Base-by-base conservation (phyloP, 2,888 invertebrate genomes). In the Hyposoter dolosus region DNA sequence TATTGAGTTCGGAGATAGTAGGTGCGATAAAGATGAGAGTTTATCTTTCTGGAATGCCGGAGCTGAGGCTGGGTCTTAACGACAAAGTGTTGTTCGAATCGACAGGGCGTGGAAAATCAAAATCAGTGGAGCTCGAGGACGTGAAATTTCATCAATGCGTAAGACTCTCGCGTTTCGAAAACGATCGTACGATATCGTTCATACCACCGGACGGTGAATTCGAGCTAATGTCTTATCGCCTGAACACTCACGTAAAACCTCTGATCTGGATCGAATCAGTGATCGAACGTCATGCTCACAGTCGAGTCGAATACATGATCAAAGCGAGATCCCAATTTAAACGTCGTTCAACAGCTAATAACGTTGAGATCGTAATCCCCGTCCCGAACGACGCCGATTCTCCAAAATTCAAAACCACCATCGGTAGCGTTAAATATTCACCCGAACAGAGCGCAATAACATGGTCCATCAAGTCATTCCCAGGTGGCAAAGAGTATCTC, bases 101-200 rank as follows among this genome's bases (percentile, higher is more conserved):
- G 90, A 99, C 99, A 0, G 99, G 99, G 3, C 96, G 99, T 88
- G 99, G 99, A 0, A 99, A 99, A 94, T 99, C 98, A 23, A 99
- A 99, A 94, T 99, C 99, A 28, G 99, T 99, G 0, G 99, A 99
- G 94, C 94, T 99, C 86, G 99, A 99, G 94, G 99, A 99, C 95
- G 99, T 99, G 0, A 99, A 99, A 93, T 99, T 99, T 93, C 99
- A 99, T 94, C 99, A 99, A 93, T 99, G 99, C 94, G 99, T 99
- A 0, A 95, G 99, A 88, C 94, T 99, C 88, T 99, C 99, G 0
- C 95, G 99, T 80, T 99, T 99, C 94, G 99, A 99, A 94, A 99
- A 99, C 94, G 99, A 99, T 94, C 96, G 99, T 81, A 99, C 99
- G 0, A 99, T 99, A 90, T 99, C 98, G 0, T 99, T 99, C 94